Base-by-base conservation (phyloP, 2,797 vertebrate species). In the Anas georgica region DNA sequence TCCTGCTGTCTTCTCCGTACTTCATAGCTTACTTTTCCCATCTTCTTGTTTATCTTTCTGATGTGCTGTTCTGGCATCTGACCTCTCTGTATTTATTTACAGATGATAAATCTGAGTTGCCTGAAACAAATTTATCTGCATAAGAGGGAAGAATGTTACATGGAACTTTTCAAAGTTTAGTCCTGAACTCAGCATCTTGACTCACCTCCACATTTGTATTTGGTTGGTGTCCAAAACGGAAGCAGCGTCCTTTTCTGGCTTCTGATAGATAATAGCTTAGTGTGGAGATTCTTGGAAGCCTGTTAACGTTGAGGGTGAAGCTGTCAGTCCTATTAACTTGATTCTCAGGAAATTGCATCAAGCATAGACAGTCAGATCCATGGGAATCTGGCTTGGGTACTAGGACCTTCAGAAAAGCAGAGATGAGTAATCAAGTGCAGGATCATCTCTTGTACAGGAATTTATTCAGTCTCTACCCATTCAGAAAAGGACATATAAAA, bases 171-270 rank as follows among this genome's bases (percentile, higher is more conserved):
- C 22, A 33, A 28, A 54, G 23, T 81, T 88, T 46, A 55, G 59
- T 33, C 29, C 15, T 54, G 68, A 12, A 29, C 25, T 43, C 43
- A 50, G 11, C 14, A 17, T n/a, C 35, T 14, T 31, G 50, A 12
- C 37, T 90, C 8, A 54, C 7, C 52, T 84, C 16, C 59, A 5
- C 0, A 0, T 45, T 45, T 63, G 17, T 72, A 0, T 55, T 75
- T 1, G 1, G 17, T 70, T 92, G 72, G 35, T 6, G 7, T 41
- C 46, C 46, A 21, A 20, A 75, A 43, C 64, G 12, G 33, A 72
- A 83, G 58, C 28, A 33, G 26, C 3, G 2, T 66, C 10, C 16
- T 10, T 41, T 74, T 85, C 31, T 41, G n/a, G 7, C 29, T 92
- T 1, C 41, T 54, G 33, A 22, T 75, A 7, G 41, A 50, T 72